A percentile compares a stretch with the other conserved stretches of the same genome.
phyloP scores from a whole-genome alignment of 2,113 vertebrate genomes.

The Paradoxurus hermaphroditus region DNA sequence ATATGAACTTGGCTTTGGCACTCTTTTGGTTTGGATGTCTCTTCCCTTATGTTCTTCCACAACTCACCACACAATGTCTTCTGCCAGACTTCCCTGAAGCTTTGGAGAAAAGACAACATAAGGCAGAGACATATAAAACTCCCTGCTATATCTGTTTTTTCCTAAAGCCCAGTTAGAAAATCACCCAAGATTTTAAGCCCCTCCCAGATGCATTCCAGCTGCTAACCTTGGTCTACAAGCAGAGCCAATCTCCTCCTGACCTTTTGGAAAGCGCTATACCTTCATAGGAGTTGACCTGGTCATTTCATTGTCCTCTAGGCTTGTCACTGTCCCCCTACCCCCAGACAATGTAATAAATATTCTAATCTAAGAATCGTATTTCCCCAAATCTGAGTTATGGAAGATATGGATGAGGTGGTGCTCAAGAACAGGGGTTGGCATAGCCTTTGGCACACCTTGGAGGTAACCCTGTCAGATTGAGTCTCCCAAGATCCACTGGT shows the following conservation, averaged over 20 bases:
- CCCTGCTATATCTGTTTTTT: not conserved
- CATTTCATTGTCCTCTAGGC: not conserved
- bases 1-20: not conserved
- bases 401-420: fast-evolving
- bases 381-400: not conserved
- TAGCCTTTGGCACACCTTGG: not conserved
- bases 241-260: not conserved
- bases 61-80: fast-evolving
- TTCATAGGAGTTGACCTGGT: not conserved
- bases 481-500: not conserved
- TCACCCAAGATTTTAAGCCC: not conserved
- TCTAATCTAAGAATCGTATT: not conserved
- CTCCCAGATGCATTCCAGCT: not conserved
- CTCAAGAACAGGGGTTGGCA: not conserved
- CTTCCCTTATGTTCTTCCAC: not conserved
- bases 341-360: not conserved
- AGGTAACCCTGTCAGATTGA: not conserved
- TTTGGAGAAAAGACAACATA: not conserved
- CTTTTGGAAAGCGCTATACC: not conserved
- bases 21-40: not conserved
- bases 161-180: not conserved
- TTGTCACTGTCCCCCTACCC: not conserved
- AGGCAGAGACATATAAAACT: not conserved
- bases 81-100: not conserved
- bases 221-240: not conserved